Evolutionary conservation across 2,797 vertebrate species (phyloP), one percentile per base, ranked within the genome.

Genomic region (Hypotaenidia philippensis): DNA sequence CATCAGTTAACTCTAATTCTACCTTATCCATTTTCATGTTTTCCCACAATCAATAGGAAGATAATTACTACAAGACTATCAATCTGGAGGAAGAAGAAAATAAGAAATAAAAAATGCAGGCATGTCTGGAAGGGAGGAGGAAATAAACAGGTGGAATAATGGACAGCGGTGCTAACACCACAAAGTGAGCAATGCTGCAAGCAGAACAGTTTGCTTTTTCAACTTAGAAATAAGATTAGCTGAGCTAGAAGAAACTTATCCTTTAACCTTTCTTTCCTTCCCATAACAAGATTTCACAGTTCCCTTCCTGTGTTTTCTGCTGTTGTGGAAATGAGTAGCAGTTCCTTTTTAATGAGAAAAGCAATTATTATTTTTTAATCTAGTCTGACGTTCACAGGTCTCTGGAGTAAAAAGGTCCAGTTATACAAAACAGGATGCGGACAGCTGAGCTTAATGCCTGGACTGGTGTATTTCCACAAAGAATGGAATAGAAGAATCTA

Each of bases 221-320:
- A 90, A 38, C n/a, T 27, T 9, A 70, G 6, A 79, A 59, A 47
- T 56, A 47, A 31, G 36, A 81, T 47, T 59, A 72, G 7, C 16
- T 87, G n/a, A 83, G 10, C 15, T 52, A 52, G 23, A 85, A 83
- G 44, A 52, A 83, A 56, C 25, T 81, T 75, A 55, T 44, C 65
- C 36, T 94, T 83, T 70, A 90, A 87, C 45, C 10, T 76, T 89
- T 70, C 53, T 78, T 93, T 82, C 74, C 63, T 79, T 80, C 60
- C 34, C 5, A 1, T 32, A 80, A 59, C 17, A 87, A 80, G 60
- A 74, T 31, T 87, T 69, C n/a, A 70, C 5, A 56, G 26, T 66
- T 84, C 19, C 8, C n/a, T 70, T 90, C 63, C 69, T 21, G 17
- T 56, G 15, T 44, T 74, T 83, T 87, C 59, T 93, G 53, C 44